A percentile compares a stretch with the other conserved stretches of the same genome.
These are phyloP conservation scores for Ernsta delagoae DNA, from an alignment of 2,888 invertebrate species.

Conservation along the genomic window DNA sequence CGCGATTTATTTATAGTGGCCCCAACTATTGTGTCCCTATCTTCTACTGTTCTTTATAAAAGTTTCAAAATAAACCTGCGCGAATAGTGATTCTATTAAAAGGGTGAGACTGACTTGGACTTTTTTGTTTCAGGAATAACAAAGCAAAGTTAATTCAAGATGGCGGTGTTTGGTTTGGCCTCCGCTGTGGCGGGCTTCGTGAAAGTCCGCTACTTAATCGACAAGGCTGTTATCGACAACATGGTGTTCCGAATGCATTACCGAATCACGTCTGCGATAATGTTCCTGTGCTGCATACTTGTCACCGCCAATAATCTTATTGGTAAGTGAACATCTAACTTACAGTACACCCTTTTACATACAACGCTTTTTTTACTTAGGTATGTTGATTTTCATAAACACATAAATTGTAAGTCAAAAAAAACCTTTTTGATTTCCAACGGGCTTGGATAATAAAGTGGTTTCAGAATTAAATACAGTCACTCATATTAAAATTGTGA, in stretches of 20 bases:
- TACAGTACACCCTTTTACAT: too few species aligned
- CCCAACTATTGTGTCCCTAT: slow-evolving; percentile 52
- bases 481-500: slow-evolving; percentile 22
- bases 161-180: slow-evolving; percentile 93
- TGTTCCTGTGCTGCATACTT: slow-evolving; percentile 94
- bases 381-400: neutral
- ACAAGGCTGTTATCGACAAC: slow-evolving; percentile 95
- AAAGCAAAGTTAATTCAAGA: slow-evolving; percentile 68
- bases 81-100: slow-evolving; percentile 17
- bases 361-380: too few species aligned
- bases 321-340: slow-evolving; percentile 87
- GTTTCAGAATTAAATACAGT: neutral
- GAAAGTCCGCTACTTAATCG: slow-evolving; percentile 94
- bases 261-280: slow-evolving; percentile 93
- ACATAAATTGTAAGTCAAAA: neutral
- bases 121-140: slow-evolving; percentile 44
- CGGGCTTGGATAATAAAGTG: too few species aligned
- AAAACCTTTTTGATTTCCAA: too few species aligned
- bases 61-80: slow-evolving; percentile 32
- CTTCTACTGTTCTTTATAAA: slow-evolving; percentile 42
- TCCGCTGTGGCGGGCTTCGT: slow-evolving; percentile 96
- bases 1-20: slow-evolving; percentile 65
- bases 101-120: slow-evolving; percentile 14
- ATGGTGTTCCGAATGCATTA: slow-evolving; percentile 96
- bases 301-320: slow-evolving; percentile 96